Base-by-base conservation (phyloP, 2,888 invertebrate genomes). In the Idaea straminata region DNA sequence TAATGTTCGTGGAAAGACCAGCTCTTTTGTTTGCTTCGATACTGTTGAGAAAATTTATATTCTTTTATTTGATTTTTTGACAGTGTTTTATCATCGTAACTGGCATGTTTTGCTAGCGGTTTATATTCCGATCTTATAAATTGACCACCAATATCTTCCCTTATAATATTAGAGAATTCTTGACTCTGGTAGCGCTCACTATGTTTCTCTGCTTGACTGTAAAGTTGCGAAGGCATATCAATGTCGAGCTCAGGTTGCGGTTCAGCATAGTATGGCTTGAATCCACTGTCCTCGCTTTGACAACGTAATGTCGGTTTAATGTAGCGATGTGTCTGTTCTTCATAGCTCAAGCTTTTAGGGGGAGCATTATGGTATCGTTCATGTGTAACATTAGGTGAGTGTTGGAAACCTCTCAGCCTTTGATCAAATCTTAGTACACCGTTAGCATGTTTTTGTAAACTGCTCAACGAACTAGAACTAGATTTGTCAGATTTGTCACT, bases 1-100 rank as follows among this genome's bases (percentile, higher is more conserved):
- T 94, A 93, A 81, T 95, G 94, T 77, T 95, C 95, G 74, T 95
- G 95, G 74, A 95, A 95, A 7, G 95, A 95, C 89, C 94, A 94
- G 74, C 94, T 94, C 81, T 94, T 94, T 4, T 94, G 92, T 75
- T 95, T 88, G 76, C 94, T 94, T 25, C 93, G 93, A 75, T 90
- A 92, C 75, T 93, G 93, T 69, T 92, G 93, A 60, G 94, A 93
- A 6, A 83, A 87, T 83, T 95, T 95, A 72, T 94, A 95, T 77
- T 95, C 95, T 65, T 94, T 94, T 72, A 95, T 95, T 85, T 95
- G 95, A 69, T 94, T 93, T 76, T 94, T 94, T 0, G 95, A 95
- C 35, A 95, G 75, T 3, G 94, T 95, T 77, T 94, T 94, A 72
- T 95, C 95, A 69, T 95, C 95, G 65, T 95, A 95, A 72, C 95